These are phyloP conservation scores for Eristalis tenax DNA, from an alignment of 2,888 invertebrate species.

Conservation along the genomic window DNA sequence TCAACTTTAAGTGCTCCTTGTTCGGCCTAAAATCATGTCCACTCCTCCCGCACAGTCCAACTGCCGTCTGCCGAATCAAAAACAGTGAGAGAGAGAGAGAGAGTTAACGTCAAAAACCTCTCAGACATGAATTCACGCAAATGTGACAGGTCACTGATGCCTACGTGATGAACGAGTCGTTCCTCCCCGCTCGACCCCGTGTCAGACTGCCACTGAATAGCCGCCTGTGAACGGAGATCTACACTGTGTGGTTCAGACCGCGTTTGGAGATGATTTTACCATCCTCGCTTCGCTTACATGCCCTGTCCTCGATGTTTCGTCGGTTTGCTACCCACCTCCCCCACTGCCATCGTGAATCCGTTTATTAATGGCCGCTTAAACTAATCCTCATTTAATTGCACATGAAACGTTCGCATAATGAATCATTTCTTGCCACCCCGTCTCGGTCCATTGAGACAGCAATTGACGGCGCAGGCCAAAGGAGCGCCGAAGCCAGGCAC, in stretches of 20 bases:
- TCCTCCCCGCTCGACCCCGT: background rate
- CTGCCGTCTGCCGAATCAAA: background rate
- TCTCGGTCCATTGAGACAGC: background rate
- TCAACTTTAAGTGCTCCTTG: background rate
- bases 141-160: background rate
- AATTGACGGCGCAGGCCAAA: background rate
- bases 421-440: conserved; percentile 9
- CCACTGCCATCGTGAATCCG: background rate
- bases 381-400: conserved; percentile 53
- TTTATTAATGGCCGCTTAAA: conserved; percentile 35
- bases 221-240: background rate
- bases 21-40: background rate
- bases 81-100: background rate
- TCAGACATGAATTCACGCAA: background rate
- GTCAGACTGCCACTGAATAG: background rate
- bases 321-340: background rate
- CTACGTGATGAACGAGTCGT: background rate
- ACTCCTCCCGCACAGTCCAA: background rate
- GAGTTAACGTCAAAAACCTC: background rate
- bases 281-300: background rate
- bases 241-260: background rate
- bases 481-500: background rate
- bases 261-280: background rate
- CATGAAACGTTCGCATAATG: conserved; percentile 34
- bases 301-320: background rate